These are phyloP conservation scores for Halcyon smyrnensis DNA, from an alignment of 2,797 vertebrate species.

Conservation along the genomic window DNA sequence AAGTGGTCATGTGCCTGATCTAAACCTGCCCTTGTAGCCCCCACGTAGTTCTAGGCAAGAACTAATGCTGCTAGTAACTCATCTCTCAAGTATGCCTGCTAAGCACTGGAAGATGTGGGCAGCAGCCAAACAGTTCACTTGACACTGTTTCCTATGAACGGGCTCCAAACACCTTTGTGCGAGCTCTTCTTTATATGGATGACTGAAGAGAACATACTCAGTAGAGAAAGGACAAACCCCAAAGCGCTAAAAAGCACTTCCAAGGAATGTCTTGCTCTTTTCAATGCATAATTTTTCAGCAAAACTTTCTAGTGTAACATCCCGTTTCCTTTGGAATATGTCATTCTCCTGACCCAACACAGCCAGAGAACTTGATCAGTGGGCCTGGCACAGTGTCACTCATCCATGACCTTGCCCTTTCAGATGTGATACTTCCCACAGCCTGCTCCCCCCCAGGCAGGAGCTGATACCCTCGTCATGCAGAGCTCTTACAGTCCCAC, in stretches of 20 bases:
- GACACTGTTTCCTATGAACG: not conserved
- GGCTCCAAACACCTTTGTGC: not conserved
- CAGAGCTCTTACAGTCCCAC: not conserved
- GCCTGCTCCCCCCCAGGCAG: not conserved
- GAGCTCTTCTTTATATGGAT: not conserved
- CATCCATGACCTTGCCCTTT: not conserved
- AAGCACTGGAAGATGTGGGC: not conserved
- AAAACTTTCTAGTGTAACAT: not conserved
- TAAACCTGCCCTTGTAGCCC: not conserved
- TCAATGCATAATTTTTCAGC: not conserved
- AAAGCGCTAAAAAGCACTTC: not conserved
- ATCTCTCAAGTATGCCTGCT: not conserved
- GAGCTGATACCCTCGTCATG: not conserved
- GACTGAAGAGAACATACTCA: not conserved
- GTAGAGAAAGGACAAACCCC: not conserved
- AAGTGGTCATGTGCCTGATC: not conserved
- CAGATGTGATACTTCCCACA: not conserved
- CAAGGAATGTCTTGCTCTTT: not conserved
- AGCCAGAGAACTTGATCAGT: fast-evolving
- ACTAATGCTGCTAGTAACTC: not conserved
- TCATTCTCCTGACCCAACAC: not conserved
- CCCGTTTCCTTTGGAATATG: not conserved
- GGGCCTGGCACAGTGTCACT: not conserved
- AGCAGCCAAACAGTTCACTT: not conserved
- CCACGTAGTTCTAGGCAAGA: not conserved